phyloP scores from a whole-genome alignment of 2,113 vertebrate species.

The Mustela lutreola region DNA sequence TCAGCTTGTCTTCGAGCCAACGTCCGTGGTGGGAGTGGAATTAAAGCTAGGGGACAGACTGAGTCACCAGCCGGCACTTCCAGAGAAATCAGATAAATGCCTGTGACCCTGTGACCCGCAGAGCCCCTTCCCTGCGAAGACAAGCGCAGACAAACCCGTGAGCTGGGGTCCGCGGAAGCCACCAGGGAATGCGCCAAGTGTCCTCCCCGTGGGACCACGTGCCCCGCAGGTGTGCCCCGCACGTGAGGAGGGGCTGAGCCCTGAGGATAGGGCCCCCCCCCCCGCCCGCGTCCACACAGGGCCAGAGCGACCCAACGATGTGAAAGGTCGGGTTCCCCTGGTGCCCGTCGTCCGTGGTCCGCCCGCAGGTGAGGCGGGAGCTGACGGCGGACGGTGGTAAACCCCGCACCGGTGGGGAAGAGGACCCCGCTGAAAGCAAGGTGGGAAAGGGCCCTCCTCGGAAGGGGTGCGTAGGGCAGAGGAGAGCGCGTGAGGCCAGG shows the following conservation, averaged over 20 bases:
- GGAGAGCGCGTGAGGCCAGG: fast-evolving
- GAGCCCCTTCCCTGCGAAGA: neutral
- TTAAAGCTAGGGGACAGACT: neutral
- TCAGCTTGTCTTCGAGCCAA: neutral
- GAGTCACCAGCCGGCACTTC: neutral
- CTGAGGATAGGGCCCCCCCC: fast-evolving
- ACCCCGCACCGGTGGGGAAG: neutral
- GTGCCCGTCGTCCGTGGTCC: fast-evolving
- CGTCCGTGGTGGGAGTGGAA: no score
- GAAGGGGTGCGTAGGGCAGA: fast-evolving
- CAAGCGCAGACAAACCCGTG: neutral
- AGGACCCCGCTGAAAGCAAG: fast-evolving
- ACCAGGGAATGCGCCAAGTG: neutral
- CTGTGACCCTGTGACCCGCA: neutral
- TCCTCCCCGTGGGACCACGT: neutral
- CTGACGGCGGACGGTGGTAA: neutral
- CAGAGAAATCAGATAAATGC: neutral
- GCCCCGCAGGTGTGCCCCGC: no score
- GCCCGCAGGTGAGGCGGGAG: fast-evolving
- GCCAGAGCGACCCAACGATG: neutral
- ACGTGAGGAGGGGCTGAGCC: neutral
- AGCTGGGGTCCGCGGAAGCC: no score
- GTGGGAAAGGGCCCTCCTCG: fast-evolving
- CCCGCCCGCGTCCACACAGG: neutral
- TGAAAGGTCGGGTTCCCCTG: neutral